phyloP scores from a whole-genome alignment of 2,888 invertebrate genomes.

The Urechis unicinctus region DNA sequence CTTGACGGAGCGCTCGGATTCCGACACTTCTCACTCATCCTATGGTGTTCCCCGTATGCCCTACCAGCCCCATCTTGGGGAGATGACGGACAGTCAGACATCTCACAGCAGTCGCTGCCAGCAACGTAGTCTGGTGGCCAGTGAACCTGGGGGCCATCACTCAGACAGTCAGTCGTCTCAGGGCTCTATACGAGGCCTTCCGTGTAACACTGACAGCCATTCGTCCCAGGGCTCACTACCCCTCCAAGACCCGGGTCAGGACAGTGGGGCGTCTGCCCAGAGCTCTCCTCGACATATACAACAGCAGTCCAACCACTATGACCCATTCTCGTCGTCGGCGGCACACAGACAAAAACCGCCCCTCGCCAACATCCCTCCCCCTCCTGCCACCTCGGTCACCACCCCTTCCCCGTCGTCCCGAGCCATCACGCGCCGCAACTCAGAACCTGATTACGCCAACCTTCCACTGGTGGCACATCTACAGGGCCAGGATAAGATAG shows the following conservation, averaged over 20 bases:
- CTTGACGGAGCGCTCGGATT: slow-evolving; percentile 42
- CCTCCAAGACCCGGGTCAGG: slow-evolving; percentile 24
- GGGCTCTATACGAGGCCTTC: slow-evolving; percentile 35
- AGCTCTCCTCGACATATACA: slow-evolving; percentile 4
- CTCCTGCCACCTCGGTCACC: slow-evolving; percentile 1
- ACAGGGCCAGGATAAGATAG: neutral
- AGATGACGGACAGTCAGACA: slow-evolving; percentile 27
- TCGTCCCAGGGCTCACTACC: slow-evolving; percentile 40
- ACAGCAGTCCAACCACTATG: neutral
- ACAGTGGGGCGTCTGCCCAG: slow-evolving; percentile 1
- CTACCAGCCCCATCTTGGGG: slow-evolving; percentile 11
- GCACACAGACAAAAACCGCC: neutral
- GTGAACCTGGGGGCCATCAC: slow-evolving; percentile 14
- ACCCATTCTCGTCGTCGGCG: neutral
- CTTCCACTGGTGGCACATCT: slow-evolving; percentile 12
- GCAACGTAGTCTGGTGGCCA: neutral
- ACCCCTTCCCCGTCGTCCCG: slow-evolving; percentile 1
- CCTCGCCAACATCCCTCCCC: neutral
- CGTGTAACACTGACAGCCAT: slow-evolving; percentile 31
- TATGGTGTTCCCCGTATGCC: slow-evolving; percentile 21
- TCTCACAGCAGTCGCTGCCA: slow-evolving; percentile 22
- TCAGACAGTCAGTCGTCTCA: slow-evolving; percentile 45
- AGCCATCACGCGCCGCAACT: slow-evolving; percentile 15
- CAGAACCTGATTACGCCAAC: slow-evolving; percentile 46
- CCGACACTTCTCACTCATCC: slow-evolving; percentile 46